Conservation (phyloP, 2,113 vertebrate species). For the Potamarius usumacintae region DNA sequence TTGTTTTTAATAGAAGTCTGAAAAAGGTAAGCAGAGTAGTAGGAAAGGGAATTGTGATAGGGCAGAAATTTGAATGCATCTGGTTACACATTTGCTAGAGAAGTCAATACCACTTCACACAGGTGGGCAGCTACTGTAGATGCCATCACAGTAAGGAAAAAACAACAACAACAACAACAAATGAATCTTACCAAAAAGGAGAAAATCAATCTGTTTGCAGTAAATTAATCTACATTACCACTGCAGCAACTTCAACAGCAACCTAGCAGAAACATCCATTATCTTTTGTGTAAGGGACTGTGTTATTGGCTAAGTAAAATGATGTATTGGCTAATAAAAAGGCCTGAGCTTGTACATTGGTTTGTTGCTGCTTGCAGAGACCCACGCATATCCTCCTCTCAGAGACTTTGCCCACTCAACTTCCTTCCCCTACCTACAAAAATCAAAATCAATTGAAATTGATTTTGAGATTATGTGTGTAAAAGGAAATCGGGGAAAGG, state of each 20-base stretch:
- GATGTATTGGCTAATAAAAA: conserved; percentile 59
- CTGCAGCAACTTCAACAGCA: conserved; percentile 49
- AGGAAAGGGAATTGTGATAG: background rate
- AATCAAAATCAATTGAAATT: conserved; percentile 47
- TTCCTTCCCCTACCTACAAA: conserved; percentile 27
- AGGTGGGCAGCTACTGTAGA: conserved; percentile 51
- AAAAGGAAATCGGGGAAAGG: conserved; percentile 46
- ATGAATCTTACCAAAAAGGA: conserved; percentile 50
- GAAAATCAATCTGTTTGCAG: conserved; percentile 61
- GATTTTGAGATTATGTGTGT: conserved; percentile 55
- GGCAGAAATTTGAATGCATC: conserved; percentile 35
- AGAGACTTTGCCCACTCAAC: background rate
- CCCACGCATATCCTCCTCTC: conserved; percentile 17
- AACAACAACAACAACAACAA: conserved; percentile 33
- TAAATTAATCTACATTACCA: conserved; percentile 61
- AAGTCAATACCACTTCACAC: conserved; percentile 36
- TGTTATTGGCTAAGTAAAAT: conserved; percentile 62
- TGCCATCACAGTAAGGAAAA: conserved; percentile 48
- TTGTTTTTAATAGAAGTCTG: conserved; percentile 21
- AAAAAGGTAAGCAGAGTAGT: background rate
- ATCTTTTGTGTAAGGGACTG: conserved; percentile 56
- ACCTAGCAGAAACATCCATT: conserved; percentile 57
- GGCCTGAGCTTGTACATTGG: conserved; percentile 35
- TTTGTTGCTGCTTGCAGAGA: conserved; percentile 41
- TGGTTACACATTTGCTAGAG: conserved; percentile 40